phyloP scores from a whole-genome alignment of 2,797 vertebrate species.

The Kryptopterus vitreolus region DNA sequence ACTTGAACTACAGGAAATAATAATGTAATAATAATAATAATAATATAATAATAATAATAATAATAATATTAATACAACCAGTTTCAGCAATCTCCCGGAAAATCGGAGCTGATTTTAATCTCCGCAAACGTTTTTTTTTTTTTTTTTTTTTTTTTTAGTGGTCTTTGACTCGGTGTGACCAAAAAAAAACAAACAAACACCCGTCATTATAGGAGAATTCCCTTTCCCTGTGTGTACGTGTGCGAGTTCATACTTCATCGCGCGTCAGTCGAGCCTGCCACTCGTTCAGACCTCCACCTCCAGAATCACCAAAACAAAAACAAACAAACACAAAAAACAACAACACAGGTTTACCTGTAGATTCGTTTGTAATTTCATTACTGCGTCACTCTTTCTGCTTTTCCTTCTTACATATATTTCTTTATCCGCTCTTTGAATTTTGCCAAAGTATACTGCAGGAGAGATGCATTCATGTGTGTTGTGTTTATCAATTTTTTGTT shows the following conservation, averaged over 20 bases:
- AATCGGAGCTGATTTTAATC: too few species aligned
- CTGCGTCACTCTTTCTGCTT: slow-evolving; percentile 32
- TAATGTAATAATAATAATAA: too few species aligned
- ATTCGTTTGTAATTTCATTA: slow-evolving; percentile 30
- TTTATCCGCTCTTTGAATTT: slow-evolving; percentile 46
- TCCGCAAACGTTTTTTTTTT: too few species aligned
- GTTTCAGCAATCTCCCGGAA: too few species aligned
- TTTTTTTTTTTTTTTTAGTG: too few species aligned
- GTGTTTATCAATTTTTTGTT: slow-evolving; percentile 22
- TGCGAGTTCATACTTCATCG: slow-evolving; percentile 40
- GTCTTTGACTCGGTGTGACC: neutral
- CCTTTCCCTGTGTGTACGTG: slow-evolving; percentile 8
- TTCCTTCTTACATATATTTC: slow-evolving; percentile 51
- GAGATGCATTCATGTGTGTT: slow-evolving; percentile 49
- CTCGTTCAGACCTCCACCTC: slow-evolving; percentile 29
- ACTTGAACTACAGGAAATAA: too few species aligned
- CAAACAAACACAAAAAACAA: too few species aligned
- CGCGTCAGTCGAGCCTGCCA: slow-evolving; percentile 57
- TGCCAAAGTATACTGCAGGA: slow-evolving; percentile 62
- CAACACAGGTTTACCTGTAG: slow-evolving; percentile 21
- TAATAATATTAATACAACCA: too few species aligned
- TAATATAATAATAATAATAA: too few species aligned
- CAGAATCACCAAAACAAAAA: slow-evolving; percentile 1
- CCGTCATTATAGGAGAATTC: slow-evolving; percentile 3
- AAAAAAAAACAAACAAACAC: too few species aligned